Base-by-base conservation (phyloP, 2,113 vertebrate genomes). In the Turdus rufiventris region DNA sequence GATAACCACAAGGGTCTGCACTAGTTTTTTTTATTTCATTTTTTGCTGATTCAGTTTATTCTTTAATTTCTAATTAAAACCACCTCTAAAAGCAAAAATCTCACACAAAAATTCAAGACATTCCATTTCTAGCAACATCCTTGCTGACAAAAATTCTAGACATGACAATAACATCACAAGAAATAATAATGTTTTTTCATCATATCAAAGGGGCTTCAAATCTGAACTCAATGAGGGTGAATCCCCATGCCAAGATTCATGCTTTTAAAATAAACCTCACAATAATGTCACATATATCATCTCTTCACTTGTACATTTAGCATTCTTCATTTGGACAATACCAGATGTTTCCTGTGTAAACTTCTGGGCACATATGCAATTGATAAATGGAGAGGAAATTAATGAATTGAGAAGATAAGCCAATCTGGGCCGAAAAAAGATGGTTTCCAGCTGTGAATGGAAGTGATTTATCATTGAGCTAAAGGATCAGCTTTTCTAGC, bases 401-500 rank as follows among this genome's bases (percentile, higher is more conserved):
- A 97, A 93, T 96, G 95, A 97, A 96, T 89, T 84, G 91, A 94
- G 94, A 72, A 93, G 95, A 95, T 97, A 96, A 95, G 91, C 91
- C 93, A 94, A 95, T 96, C 91, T 89, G 89, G 84, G 74, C 54
- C 1, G 26, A 65, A 68, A 88, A 38, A 78, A 77, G 85, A 96
- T 89, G 60, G 38, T 86, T 86, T 77, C 75, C 95, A 96, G 96
- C 89, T 96, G 93, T 96, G 96, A 97, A 95, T 96, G 94, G 96
- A 95, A 96, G 90, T 63, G 82, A 96, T 97, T 96, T 97, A 85
- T 51, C 94, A 83, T 25, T 97, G 93, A 97, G 90, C 96, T 96
- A 50, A 82, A 95, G 91, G 96, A 96, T 97, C 95, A 96, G 91
- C 89, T 93, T 93, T 94, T 91, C 90, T 83, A 96, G 85, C 95